Conservation (phyloP, 2,888 invertebrate genomes). For the Dugesia japonica region DNA sequence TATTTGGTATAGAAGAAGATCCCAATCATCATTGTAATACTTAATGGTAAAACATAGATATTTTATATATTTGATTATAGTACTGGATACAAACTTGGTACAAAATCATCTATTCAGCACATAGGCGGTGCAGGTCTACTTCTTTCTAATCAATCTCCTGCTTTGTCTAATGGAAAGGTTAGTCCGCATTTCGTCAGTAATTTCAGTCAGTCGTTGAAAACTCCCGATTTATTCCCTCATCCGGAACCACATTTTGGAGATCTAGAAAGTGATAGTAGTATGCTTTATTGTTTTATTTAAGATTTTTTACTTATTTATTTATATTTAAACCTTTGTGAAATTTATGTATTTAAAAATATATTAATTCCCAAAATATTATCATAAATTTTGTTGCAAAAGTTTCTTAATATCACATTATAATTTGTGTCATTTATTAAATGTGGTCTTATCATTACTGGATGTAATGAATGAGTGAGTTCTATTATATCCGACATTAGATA, state of each 20-base stretch:
- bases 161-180: not conserved
- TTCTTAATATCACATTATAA: no score
- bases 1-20: not conserved
- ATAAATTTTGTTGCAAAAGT: no score
- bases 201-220: not conserved
- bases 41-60: not conserved
- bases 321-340: no score
- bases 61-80: not conserved
- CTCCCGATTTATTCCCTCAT: not conserved
- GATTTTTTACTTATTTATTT: no score
- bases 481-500: no score
- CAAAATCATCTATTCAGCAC: not conserved
- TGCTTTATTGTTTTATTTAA: not conserved
- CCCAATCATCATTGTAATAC: not conserved
- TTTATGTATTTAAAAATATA: no score
- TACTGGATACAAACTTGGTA: slow-evolving; percentile 8
- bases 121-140: not conserved
- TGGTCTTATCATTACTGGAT: no score
- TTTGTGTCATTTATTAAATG: no score
- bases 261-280: slow-evolving; percentile 10
- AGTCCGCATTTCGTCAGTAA: not conserved
- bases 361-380: no score
- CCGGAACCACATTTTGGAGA: not conserved
- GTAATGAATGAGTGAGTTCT: no score
- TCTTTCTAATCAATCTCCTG: not conserved